Base-by-base conservation (phyloP, 2,797 vertebrate genomes). In the Columba guinea region DNA sequence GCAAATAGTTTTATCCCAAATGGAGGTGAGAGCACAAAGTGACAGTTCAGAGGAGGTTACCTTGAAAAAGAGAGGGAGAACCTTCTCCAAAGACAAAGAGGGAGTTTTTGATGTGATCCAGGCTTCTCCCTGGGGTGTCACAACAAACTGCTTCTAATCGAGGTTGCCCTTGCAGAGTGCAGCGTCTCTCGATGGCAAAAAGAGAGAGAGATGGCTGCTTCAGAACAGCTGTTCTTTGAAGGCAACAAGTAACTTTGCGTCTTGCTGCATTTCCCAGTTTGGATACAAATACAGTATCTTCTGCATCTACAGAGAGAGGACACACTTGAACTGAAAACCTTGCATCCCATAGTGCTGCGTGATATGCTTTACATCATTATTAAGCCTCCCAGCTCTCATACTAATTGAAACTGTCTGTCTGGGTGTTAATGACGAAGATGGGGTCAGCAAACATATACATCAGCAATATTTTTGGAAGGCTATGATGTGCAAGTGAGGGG, bases 121-220 rank as follows among this genome's bases (percentile, higher is more conserved):
- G 64, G 12, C 73, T 71, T 94, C 63, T 94, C 53, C 58, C 64
- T 44, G 14, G 92, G 84, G 79, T 92, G 79, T 62, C 89, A 87
- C 90, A 85, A 92, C 53, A 80, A 79, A 84, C 67, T 58, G 58
- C 80, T 89, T 73, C 84, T 85, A 68, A 79, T n/a, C 0, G 46
- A 82, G 90, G 67, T 64, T 94, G 70, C 67, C 58, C 84, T 94
- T 1, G 0, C 77, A 18, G 69, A 86, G 83, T 28, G 87, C 49
- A 28, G 24, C 56, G 41, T 51, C 59, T 84, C 83, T 87, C 0
- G 3, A n/a, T 62, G 84, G 60, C 69, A 58, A 91, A 84, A 86
- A 92, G 90, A 69, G 88, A 86, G 83, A 84, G 51, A 19, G 46
- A 60, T 34, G 44, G 27, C 64, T 78, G 74, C 77, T 81, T 77